These are phyloP conservation scores for Pelmatolapia mariae DNA, from an alignment of 2,113 vertebrate species.

Conservation along the genomic window DNA sequence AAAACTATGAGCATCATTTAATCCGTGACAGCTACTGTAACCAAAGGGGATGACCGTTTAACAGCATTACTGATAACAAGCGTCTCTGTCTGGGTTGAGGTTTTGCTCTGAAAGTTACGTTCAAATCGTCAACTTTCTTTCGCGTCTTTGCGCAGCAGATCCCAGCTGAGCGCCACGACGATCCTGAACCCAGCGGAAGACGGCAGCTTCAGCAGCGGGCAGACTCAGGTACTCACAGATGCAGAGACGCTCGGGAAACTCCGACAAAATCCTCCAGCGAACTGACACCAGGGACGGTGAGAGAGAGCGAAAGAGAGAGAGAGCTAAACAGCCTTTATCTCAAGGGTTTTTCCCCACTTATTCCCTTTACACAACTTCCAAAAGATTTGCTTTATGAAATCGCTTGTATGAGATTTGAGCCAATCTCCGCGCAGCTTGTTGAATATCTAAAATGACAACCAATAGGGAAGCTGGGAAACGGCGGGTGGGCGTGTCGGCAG, in stretches of 20 bases:
- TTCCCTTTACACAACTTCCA: slow-evolving; percentile 71
- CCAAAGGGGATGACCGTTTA: not conserved
- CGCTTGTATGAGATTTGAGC: slow-evolving; percentile 36
- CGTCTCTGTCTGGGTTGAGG: not conserved
- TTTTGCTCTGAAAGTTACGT: slow-evolving; percentile 4
- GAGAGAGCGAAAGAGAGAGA: not conserved
- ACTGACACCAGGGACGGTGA: not conserved
- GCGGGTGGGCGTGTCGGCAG: slow-evolving; percentile 41
- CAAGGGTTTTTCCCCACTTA: slow-evolving; percentile 47
- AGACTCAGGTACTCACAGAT: slow-evolving; percentile 60
- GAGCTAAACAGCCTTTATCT: slow-evolving; percentile 33
- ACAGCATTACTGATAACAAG: not conserved
- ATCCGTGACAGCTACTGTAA: not conserved
- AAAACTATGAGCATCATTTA: not conserved
- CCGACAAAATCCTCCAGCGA: slow-evolving; percentile 44
- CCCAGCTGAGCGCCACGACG: slow-evolving; percentile 4
- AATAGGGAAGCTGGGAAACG: slow-evolving; percentile 31
- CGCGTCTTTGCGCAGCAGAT: not conserved
- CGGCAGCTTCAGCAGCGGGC: not conserved
- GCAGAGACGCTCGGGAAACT: slow-evolving; percentile 27
- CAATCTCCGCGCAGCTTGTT: slow-evolving; percentile 42
- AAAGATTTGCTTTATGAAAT: slow-evolving; percentile 73
- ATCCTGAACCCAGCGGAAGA: not conserved
- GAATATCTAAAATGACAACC: slow-evolving; percentile 53
- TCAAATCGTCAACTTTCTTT: slow-evolving; percentile 32